phyloP scores from a whole-genome alignment of 2,113 vertebrate species.

The Dasyprocta punctata region DNA sequence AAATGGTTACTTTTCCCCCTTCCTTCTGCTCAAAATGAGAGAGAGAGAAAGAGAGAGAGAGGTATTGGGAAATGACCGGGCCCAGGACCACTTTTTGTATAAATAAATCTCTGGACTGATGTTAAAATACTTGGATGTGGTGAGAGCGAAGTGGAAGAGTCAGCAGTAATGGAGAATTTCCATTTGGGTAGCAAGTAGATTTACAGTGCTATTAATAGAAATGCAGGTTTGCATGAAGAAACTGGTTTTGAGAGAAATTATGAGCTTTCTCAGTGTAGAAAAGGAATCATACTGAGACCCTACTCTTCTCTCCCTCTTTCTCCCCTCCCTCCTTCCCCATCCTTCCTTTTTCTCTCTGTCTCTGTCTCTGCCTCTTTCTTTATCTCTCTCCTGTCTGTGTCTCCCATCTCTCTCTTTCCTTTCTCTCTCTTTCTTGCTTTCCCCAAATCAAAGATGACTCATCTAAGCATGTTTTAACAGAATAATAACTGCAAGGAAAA shows the following conservation, averaged over 20 bases:
- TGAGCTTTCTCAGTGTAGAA: not conserved
- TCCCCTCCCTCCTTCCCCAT: not conserved
- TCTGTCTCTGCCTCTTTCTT: not conserved
- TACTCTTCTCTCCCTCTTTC: too few species aligned
- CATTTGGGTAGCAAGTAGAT: not conserved
- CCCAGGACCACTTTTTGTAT: not conserved
- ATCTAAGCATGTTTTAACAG: slow-evolving; percentile 38
- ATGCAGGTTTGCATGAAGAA: not conserved
- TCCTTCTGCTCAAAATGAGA: not conserved
- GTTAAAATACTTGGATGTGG: slow-evolving; percentile 28
- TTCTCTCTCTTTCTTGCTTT: not conserved
- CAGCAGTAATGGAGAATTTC: not conserved
- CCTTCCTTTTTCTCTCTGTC: not conserved
- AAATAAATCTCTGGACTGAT: slow-evolving; percentile 30
- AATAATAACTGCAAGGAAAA: slow-evolving; percentile 32
- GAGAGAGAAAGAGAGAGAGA: too few species aligned
- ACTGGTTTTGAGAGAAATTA: slow-evolving; percentile 50
- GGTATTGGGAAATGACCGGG: not conserved
- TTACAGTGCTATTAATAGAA: slow-evolving; percentile 42
- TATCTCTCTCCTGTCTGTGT: not conserved
- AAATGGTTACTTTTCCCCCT: not conserved
- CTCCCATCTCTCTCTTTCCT: not conserved
- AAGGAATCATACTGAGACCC: not conserved
- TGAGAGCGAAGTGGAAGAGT: not conserved
- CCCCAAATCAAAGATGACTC: slow-evolving; percentile 58